Base-by-base conservation (phyloP, 1,140 invertebrate genomes). In the Aphelinus certus region DNA sequence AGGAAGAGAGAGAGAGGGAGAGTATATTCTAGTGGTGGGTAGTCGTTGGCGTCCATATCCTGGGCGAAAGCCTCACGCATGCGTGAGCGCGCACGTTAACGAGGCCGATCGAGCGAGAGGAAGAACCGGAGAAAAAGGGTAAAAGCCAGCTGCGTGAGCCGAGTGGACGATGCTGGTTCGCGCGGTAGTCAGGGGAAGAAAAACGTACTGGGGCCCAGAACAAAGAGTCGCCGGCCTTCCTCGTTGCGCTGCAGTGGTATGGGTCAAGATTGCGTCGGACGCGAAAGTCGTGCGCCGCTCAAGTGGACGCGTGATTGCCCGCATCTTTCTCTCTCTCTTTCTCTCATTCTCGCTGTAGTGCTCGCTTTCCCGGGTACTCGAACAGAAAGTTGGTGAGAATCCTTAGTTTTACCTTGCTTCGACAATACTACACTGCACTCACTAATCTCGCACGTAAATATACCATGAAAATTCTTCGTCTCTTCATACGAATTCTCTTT, bases 41-140 rank as follows among this genome's bases (percentile, higher is more conserved):
- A 26, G 26, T 26, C 0, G 26, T 26, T 26, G 26, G 58, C 10
- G 42, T 60, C 58, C 58, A 60, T 60, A 60, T 60, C 62, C 62
- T 63, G 5, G 51, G 4, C 9, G 51, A 4, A 53, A 48, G 43
- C 26, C 46, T 4, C 5, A 5, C 63, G 42, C 64, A 66, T 66
- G 64, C 56, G 63, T 57, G 56, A 49, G 55, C 53, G 48, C 26
- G 42, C 53, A 53, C 51, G 56, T 73, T 73, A 66, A 66, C 62
- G 46, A 72, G 51, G 43, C 70, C 10, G 61, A 48, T 57, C n/a
- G 62, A 71, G 58, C 46, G 62, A 66, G 60, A 49, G 55, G 6
- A 51, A 49, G 2, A 55, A 26, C 46, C 66, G 56, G 45, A 58
- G 48, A 10, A n/a, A 26, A 26, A 58, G 66, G 56, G 7, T 47